A percentile compares a stretch with the other conserved stretches of the same genome.
These are phyloP conservation scores for Pelagia noctiluca DNA, from an alignment of 30 jellyfish, hydroid and myxozoan genomes.

Conservation along the genomic window DNA sequence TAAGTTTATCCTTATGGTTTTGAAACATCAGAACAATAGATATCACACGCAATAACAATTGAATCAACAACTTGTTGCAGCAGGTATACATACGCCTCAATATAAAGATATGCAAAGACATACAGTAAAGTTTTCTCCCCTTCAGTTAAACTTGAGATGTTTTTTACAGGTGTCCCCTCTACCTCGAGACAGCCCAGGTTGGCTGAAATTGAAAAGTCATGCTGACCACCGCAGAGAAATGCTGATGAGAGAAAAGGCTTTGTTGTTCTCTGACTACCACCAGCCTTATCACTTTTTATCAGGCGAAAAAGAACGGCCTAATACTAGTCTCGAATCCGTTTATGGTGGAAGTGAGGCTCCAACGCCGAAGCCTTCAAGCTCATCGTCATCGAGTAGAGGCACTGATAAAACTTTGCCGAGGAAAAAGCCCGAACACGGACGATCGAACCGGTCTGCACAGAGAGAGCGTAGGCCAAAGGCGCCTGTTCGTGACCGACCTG, in stretches of 20 bases:
- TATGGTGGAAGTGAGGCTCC: slow-evolving; percentile 85
- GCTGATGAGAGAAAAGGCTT: slow-evolving; percentile 91
- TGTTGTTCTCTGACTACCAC: slow-evolving; percentile 90
- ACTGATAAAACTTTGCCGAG: slow-evolving; percentile 17
- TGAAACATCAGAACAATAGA: no score
- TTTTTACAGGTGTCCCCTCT: slow-evolving; percentile 81
- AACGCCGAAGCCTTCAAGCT: slow-evolving; percentile 30
- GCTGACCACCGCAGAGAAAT: slow-evolving; percentile 92
- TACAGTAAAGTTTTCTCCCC: neutral
- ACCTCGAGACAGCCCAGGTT: slow-evolving; percentile 96
- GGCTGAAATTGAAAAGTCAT: slow-evolving; percentile 92
- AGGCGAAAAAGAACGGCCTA: slow-evolving; percentile 80
- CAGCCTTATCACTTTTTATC: slow-evolving; percentile 91
- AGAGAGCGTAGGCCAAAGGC: slow-evolving; percentile 45
- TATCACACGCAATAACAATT: no score
- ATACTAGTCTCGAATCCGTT: slow-evolving; percentile 92
- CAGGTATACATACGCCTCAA: no score
- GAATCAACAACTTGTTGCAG: no score
- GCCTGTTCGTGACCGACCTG: slow-evolving; percentile 38
- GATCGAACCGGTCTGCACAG: slow-evolving; percentile 51
- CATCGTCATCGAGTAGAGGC: slow-evolving; percentile 39
- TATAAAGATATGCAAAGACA: neutral
- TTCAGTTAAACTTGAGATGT: neutral
- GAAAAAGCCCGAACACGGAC: slow-evolving; percentile 41
- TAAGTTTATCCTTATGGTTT: no score